Percentiles rank a stretch among this genome's conserved stretches.
Evolutionary conservation across 2,888 invertebrate genomes (phyloP).

Genomic region (Drosophila mulleri): DNA sequence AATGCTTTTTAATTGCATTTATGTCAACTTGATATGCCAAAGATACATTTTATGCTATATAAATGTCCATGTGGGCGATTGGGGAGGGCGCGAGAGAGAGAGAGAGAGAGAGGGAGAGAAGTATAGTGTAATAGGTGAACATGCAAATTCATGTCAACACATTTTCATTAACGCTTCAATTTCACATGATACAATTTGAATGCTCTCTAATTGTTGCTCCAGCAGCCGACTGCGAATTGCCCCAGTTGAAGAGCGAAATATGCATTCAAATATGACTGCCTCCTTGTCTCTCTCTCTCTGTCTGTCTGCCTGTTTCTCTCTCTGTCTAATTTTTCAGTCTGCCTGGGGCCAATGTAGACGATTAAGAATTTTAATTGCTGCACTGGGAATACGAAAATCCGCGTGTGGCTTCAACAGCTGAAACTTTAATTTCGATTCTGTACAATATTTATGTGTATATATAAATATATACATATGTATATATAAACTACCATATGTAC

Average conservation of each 20-base stretch:
- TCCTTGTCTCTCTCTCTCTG: neutral
- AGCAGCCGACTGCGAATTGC: slow-evolving; percentile 13
- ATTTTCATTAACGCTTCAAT: slow-evolving; percentile 57
- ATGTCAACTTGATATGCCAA: slow-evolving; percentile 16
- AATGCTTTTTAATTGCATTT: slow-evolving; percentile 58
- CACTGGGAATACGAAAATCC: slow-evolving; percentile 31
- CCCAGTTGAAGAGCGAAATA: neutral
- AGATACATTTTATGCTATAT: neutral
- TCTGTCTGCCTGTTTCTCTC: neutral
- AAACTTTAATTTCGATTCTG: slow-evolving; percentile 42
- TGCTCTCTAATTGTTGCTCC: slow-evolving; percentile 52
- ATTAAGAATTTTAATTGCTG: slow-evolving; percentile 53
- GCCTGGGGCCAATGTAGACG: slow-evolving; percentile 40
- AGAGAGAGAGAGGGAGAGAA: neutral
- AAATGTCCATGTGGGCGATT: too few species aligned
- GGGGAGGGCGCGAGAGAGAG: neutral
- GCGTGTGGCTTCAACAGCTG: slow-evolving; percentile 41
- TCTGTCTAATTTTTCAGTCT: slow-evolving; percentile 7
- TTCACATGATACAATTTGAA: slow-evolving; percentile 61
- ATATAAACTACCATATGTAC: neutral
- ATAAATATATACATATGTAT: neutral
- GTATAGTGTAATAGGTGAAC: neutral
- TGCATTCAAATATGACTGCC: slow-evolving; percentile 32
- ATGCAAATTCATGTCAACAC: slow-evolving; percentile 39
- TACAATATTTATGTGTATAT: slow-evolving; percentile 1